These are phyloP conservation scores for Australoheros scitulus DNA, from an alignment of 2,113 vertebrate genomes.

Conservation along the genomic window DNA sequence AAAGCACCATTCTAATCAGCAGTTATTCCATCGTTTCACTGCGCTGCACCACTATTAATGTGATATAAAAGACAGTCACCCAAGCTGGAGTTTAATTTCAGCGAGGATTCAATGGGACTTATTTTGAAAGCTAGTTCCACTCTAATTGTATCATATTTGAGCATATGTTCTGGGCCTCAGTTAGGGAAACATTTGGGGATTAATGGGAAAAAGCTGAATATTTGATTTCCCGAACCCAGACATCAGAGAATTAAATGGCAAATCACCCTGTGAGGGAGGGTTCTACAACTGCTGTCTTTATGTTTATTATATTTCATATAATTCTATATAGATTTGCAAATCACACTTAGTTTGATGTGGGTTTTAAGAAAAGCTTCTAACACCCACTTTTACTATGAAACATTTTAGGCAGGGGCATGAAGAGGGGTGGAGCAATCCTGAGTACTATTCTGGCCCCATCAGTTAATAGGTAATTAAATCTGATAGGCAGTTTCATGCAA, in stretches of 20 bases:
- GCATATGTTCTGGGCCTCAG: conserved; percentile 28
- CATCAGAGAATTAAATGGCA: background rate
- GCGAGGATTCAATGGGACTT: conserved; percentile 31
- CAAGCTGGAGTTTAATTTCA: conserved; percentile 46
- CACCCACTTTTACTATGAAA: background rate
- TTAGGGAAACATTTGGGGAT: conserved; percentile 24
- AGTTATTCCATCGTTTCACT: conserved; percentile 39
- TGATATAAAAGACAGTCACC: conserved; percentile 49
- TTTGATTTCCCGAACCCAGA: conserved; percentile 17
- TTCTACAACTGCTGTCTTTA: background rate
- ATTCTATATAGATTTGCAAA: background rate
- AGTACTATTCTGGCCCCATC: background rate
- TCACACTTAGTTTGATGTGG: background rate
- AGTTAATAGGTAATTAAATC: background rate
- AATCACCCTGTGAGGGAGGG: background rate
- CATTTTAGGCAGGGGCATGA: accelerated
- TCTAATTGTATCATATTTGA: conserved; percentile 49
- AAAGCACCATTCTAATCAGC: conserved; percentile 61
- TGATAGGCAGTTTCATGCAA: background rate
- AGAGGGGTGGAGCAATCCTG: background rate
- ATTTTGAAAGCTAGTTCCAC: conserved; percentile 26
- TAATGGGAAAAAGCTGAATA: conserved; percentile 4
- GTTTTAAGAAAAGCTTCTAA: background rate
- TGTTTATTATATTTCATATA: background rate
- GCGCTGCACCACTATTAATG: conserved; percentile 48